phyloP scores from a whole-genome alignment of 2,797 vertebrate species.

The Luscinia megarhynchos region DNA sequence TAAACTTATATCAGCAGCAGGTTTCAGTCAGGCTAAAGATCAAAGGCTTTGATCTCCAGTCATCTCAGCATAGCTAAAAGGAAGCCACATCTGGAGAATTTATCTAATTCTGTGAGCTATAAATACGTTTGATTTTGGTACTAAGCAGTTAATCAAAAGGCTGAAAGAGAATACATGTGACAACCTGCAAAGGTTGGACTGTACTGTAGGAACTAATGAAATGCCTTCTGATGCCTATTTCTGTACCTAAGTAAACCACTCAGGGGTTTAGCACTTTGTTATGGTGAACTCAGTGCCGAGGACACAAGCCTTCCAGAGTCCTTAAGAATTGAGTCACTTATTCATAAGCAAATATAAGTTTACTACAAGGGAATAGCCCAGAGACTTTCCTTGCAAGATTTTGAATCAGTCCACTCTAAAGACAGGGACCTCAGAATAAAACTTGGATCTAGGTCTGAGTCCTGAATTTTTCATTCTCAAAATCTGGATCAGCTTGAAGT shows the following conservation, averaged over 20 bases:
- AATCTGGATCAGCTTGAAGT: neutral
- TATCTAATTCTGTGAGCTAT: slow-evolving; percentile 54
- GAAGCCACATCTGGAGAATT: slow-evolving; percentile 63
- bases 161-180: slow-evolving; percentile 28
- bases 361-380: neutral
- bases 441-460: neutral
- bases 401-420: neutral
- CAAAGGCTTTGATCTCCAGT: slow-evolving; percentile 69
- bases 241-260: neutral
- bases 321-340: neutral
- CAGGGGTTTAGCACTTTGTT: neutral
- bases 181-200: slow-evolving; percentile 52
- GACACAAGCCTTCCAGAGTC: neutral
- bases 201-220: neutral
- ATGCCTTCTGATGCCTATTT: neutral
- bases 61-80: slow-evolving; percentile 46
- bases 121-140: slow-evolving; percentile 59
- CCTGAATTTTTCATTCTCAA: neutral
- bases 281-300: neutral
- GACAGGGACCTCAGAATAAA: neutral
- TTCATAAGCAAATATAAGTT: neutral
- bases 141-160: slow-evolving; percentile 55
- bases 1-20: slow-evolving; percentile 50
- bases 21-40: slow-evolving; percentile 64
- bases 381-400: neutral